phyloP scores from a whole-genome alignment of 2,797 vertebrate genomes.

The Karalla daura region DNA sequence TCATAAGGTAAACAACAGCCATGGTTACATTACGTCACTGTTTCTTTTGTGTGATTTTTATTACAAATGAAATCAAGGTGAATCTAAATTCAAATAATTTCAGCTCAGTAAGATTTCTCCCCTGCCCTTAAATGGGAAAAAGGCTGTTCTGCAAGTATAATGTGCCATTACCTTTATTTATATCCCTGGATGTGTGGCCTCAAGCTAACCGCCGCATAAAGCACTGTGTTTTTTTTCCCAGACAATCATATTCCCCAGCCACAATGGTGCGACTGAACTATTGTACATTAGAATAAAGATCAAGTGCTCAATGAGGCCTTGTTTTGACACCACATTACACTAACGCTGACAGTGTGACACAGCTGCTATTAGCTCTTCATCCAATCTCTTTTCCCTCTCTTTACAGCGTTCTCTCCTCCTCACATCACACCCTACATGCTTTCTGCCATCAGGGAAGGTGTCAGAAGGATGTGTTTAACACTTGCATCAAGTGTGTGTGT shows the following conservation, averaged over 20 bases:
- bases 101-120: neutral
- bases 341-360: constrained; percentile 46
- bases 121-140: neutral
- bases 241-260: constrained; percentile 5
- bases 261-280: neutral
- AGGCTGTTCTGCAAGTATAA: neutral
- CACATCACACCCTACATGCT: constrained; percentile 51
- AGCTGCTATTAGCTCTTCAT: constrained; percentile 45
- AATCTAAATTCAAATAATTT: neutral
- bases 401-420: constrained; percentile 13
- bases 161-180: neutral
- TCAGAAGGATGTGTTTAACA: constrained; percentile 62
- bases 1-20: neutral
- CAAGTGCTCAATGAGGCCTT: constrained; percentile 28
- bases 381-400: constrained; percentile 7
- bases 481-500: constrained; percentile 18
- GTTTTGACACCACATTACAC: constrained; percentile 53
- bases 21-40: neutral
- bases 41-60: too few species aligned
- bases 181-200: neutral
- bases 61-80: too few species aligned
- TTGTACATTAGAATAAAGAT: constrained; percentile 23
- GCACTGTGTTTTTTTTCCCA: neutral
- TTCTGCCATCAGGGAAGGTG: constrained; percentile 61
- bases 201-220: neutral